These are phyloP conservation scores for Diabrotica balteata DNA, from an alignment of 2,888 invertebrate genomes.

Conservation along the genomic window DNA sequence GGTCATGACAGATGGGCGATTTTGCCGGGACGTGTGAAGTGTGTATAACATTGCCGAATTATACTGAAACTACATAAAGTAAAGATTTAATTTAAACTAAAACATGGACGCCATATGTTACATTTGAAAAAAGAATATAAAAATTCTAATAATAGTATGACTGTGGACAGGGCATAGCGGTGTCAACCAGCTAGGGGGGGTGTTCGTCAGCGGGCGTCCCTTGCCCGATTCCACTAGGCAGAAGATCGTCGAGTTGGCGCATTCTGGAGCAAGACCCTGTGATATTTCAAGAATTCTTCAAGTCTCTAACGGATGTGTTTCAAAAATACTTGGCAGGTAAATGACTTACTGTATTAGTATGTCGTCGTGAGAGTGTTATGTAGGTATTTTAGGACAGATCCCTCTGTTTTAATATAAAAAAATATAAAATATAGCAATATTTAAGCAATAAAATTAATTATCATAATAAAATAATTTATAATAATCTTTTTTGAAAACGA, in stretches of 20 bases:
- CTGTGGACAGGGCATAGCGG: constrained; percentile 92
- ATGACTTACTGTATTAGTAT: neutral
- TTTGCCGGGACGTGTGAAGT: too few species aligned
- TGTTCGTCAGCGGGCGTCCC: constrained; percentile 98
- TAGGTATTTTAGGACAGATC: too few species aligned
- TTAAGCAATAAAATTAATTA: too few species aligned
- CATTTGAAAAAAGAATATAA: constrained; percentile 21
- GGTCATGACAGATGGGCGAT: too few species aligned
- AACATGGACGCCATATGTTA: constrained; percentile 6
- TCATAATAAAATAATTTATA: too few species aligned
- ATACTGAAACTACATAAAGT: too few species aligned
- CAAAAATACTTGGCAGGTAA: constrained; percentile 97
- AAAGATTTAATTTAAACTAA: too few species aligned
- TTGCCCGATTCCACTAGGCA: constrained; percentile 97
- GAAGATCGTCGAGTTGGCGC: constrained; percentile 98
- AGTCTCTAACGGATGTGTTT: constrained; percentile 99
- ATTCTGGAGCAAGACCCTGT: constrained; percentile 96
- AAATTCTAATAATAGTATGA: constrained; percentile 58
- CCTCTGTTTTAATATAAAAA: too few species aligned
- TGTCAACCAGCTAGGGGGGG: constrained; percentile 98
- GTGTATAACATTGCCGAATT: too few species aligned
- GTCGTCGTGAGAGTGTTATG: neutral
- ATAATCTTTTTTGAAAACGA: too few species aligned
- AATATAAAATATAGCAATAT: too few species aligned
- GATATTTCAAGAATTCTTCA: constrained; percentile 98